Evolutionary conservation across 2,888 invertebrate genomes (phyloP), one percentile per base, ranked within the genome.

Genomic region (Coenonympha arcania): DNA sequence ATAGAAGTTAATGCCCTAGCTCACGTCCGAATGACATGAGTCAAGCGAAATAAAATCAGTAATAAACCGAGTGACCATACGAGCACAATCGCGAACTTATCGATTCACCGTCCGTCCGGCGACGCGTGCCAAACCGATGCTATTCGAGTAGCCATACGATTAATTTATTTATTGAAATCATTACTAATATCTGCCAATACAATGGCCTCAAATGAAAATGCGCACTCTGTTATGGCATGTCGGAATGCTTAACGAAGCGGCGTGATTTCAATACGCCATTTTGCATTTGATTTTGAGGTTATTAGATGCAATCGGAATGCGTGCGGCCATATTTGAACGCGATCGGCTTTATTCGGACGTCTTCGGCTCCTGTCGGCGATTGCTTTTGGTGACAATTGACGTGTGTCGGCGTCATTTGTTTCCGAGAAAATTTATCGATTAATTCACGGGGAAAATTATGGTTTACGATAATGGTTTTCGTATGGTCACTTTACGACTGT

Each of bases 101-200:
- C 72, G 71, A 84, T 84, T 83, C 85, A 78, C 66, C 72, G 70
- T 64, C 66, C 72, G 84, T 82, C 69, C 70, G 57, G 56, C 64
- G 79, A 69, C 85, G 81, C 85, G 84, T 85, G 85, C 84, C 85
- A 85, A 85, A 79, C 73, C 72, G 63, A 74, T 76, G 73, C 85
- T 85, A 82, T 85, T 76, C 68, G 70, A 67, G 79, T 72, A 69
- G 68, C 73, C 73, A 81, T 79, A 76, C 82, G 72, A 79, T 83
- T 86, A 85, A 85, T 86, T 84, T 85, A 86, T 85, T 83, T 85
- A 86, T 85, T 85, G 79, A 85, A 86, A 86, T 86, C 83, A 82
- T 80, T 83, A 85, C 85, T 85, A 82, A 85, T 85, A 85, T 83
- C 85, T 79, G 72, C 72, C 71, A 76, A 81, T 72, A 86, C 86